Base-by-base conservation (phyloP, 1,140 invertebrate species). In the Euura saliciscinereae region DNA sequence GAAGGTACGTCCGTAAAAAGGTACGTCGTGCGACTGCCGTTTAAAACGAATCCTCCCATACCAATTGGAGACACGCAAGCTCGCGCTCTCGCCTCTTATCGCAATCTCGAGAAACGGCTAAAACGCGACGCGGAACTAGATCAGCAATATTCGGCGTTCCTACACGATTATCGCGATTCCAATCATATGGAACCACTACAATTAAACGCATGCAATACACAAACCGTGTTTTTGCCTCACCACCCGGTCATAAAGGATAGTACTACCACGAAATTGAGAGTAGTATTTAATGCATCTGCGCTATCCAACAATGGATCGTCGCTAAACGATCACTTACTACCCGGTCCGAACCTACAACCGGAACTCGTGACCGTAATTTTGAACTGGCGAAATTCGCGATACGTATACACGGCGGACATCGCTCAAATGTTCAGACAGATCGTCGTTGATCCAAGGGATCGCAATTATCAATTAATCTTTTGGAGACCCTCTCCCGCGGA, bases 381-480 rank as follows among this genome's bases (percentile, higher is more conserved):
- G 4, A n/a, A 66, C 66, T 72, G 66, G 45, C 66, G 66, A 59
- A 1, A 65, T 13, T 66, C 66, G 13, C 13, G 43, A 68, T 68
- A 51, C 78, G 74, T 73, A 2, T 68, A 78, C 10, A 71, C 74
- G n/a, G 75, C 73, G 4, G 78, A 81, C 65, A 75, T 82, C n/a
- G 69, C 74, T 44, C 78, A 82, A 73, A 83, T 84, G 79, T 86
- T 78, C 69, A 71, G 82, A 4, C 80, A 82, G 72, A 77, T 85
- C 7, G 11, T 6, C 45, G 69, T 85, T 5, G 43, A 74, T 69
- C 10, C 65, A 44, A 43, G 76, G n/a, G 74, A 84, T 68, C 43
- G 45, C 10, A 59, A 78, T 46, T 76, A 75, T 44, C 83, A 85
- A 74, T 59, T 78, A 6, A 84, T 85, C 43, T n/a, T 84, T 1